Evolutionary conservation across 2,797 vertebrate species (phyloP).

Genomic region (Enteromius fasciolatus): DNA sequence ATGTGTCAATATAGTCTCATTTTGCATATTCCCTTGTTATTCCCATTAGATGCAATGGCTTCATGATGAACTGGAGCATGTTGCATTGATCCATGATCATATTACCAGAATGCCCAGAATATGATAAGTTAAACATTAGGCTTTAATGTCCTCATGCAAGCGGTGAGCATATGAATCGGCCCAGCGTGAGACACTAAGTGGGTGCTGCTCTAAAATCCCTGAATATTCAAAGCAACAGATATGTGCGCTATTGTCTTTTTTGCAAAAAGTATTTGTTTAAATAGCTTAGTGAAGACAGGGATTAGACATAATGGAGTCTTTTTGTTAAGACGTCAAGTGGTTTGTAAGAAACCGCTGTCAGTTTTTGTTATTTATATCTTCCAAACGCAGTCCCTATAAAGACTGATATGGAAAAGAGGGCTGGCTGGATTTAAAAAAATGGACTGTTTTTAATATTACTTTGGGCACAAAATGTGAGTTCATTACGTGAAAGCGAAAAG

Average conservation of each 20-base stretch:
- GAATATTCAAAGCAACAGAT: constrained; percentile 26
- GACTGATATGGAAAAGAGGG: neutral
- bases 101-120: constrained; percentile 41
- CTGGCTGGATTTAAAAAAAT: neutral
- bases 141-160: constrained; percentile 40
- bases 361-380: constrained; percentile 1
- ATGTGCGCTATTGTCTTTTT: neutral
- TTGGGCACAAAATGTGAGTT: neutral
- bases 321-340: constrained; percentile 16
- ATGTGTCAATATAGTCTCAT: neutral
- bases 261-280: neutral
- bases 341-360: constrained; percentile 24
- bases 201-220: neutral
- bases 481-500: too few relatives aligned
- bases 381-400: neutral
- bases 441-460: constrained; percentile 7
- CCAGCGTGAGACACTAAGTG: constrained; percentile 23
- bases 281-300: constrained; percentile 3
- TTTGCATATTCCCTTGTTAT: constrained; percentile 8
- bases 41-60: constrained; percentile 10
- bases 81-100: constrained; percentile 46
- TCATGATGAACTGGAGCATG: neutral
- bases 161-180: constrained; percentile 39
- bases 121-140: constrained; percentile 37
- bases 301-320: constrained; percentile 11